Percentiles rank a stretch among this genome's conserved stretches.
Conservation (phyloP, 2,888 invertebrate species). For the Phasia obesa region DNA sequence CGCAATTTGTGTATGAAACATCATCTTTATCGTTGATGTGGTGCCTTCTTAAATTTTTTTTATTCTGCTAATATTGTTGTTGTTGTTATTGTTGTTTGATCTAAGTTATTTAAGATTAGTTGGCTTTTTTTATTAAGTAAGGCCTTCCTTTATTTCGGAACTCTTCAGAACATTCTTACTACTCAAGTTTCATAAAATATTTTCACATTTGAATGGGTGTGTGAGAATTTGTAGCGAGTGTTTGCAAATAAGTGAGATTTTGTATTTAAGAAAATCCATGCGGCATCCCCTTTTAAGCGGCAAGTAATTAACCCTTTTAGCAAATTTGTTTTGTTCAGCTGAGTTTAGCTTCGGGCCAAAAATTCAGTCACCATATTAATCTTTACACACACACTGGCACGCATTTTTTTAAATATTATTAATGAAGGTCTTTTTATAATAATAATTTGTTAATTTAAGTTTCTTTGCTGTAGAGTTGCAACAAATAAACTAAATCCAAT, state of each 20-base stretch:
- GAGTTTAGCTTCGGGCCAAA: slow-evolving; percentile 59
- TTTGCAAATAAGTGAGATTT: slow-evolving; percentile 47
- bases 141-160: slow-evolving; percentile 38
- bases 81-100: slow-evolving; percentile 12
- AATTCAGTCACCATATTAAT: slow-evolving; percentile 42
- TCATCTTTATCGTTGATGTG: slow-evolving; percentile 49
- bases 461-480: neutral
- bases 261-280: slow-evolving; percentile 23
- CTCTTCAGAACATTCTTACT: slow-evolving; percentile 31
- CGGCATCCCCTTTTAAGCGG: slow-evolving; percentile 60
- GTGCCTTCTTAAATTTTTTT: slow-evolving; percentile 21
- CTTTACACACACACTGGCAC: neutral
- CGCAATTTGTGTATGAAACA: slow-evolving; percentile 78
- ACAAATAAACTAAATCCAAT: neutral
- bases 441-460: slow-evolving; percentile 74
- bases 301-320: slow-evolving; percentile 81
- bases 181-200: slow-evolving; percentile 29
- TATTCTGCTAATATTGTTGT: slow-evolving; percentile 36
- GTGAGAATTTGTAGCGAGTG: slow-evolving; percentile 36
- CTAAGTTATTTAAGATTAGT: slow-evolving; percentile 58
- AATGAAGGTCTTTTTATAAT: slow-evolving; percentile 76
- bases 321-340: slow-evolving; percentile 74
- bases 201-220: slow-evolving; percentile 22
- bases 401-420: slow-evolving; percentile 50
- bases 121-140: slow-evolving; percentile 62